Conservation (phyloP, 2,797 vertebrate species). For the Poecilia wingei region DNA sequence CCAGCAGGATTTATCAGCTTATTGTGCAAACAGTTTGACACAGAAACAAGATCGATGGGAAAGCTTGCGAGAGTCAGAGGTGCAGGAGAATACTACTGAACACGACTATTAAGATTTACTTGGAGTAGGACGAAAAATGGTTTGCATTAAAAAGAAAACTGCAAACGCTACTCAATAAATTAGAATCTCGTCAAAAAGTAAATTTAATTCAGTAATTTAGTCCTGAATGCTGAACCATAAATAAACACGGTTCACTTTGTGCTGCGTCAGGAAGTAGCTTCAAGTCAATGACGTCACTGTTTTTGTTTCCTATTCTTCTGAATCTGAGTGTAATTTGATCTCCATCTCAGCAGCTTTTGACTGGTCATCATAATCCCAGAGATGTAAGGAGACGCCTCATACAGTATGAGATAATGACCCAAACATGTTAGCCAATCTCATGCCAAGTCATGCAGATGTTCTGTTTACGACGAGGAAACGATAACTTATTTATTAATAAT, state of each 20-base stretch:
- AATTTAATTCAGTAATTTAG: not conserved
- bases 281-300: no score
- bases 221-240: no score
- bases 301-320: no score
- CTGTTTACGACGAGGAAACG: not conserved
- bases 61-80: not conserved
- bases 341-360: not conserved
- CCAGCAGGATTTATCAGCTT: not conserved
- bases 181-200: not conserved
- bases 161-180: not conserved
- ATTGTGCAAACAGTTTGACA: not conserved
- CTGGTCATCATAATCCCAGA: not conserved
- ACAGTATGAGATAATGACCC: no score
- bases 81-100: not conserved
- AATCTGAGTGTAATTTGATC: not conserved
- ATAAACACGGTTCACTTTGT: no score
- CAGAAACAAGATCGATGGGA: not conserved
- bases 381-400: not conserved
- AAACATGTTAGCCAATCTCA: not conserved
- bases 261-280: not conserved
- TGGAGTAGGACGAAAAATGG: not conserved
- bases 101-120: not conserved
- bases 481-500: no score
- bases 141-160: not conserved
- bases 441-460: not conserved